These are phyloP conservation scores for Atrichornis clamosus DNA, from an alignment of 2,113 vertebrate species.

Conservation along the genomic window DNA sequence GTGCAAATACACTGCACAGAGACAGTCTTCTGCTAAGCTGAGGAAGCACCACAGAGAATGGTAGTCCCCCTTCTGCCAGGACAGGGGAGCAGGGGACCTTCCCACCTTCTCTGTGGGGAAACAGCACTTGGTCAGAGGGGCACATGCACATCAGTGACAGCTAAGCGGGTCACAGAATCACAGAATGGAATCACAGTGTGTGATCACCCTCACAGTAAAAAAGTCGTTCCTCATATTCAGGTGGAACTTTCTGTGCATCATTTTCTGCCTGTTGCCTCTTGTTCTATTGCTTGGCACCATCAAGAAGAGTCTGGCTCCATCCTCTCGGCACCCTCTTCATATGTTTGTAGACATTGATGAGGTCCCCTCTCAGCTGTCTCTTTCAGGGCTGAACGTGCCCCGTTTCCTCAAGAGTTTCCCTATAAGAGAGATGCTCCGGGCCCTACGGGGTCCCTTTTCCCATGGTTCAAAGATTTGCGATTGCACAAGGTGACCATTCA, in stretches of 20 bases:
- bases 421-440: not conserved
- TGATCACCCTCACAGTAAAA: not conserved
- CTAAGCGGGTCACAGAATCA: not conserved
- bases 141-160: fast-evolving
- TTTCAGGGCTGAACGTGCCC: not conserved
- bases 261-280: not conserved
- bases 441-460: not conserved
- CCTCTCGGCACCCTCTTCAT: not conserved
- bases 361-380: not conserved
- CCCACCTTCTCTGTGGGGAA: no score
- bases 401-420: not conserved
- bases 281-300: not conserved
- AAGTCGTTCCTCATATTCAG: not conserved
- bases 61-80: not conserved
- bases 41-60: not conserved
- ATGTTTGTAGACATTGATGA: not conserved
- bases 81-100: not conserved
- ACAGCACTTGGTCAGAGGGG: fast-evolving
- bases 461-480: fast-evolving
- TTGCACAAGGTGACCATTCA: not conserved
- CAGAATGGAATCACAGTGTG: not conserved
- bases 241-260: not conserved
- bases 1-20: not conserved
- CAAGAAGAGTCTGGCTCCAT: not conserved
- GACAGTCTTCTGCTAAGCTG: not conserved